These are phyloP conservation scores for Lasioglossum zephyrum DNA, from an alignment of 2,888 invertebrate species.

Conservation along the genomic window DNA sequence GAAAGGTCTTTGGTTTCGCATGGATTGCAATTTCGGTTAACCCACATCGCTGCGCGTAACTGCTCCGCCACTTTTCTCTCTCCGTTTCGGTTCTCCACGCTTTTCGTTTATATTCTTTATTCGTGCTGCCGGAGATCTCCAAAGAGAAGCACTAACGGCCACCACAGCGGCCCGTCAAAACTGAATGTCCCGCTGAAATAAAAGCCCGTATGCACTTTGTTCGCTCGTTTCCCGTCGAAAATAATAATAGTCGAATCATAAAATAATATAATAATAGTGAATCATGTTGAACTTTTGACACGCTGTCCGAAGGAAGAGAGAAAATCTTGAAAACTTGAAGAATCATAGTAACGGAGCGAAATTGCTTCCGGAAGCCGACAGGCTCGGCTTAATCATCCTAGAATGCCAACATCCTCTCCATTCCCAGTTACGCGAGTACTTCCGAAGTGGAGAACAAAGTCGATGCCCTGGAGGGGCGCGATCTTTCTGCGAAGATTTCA, in stretches of 20 bases:
- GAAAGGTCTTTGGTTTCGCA: conserved; percentile 42
- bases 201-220: conserved; percentile 33
- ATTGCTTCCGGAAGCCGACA: not conserved
- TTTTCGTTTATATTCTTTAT: conserved; percentile 24
- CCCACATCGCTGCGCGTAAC: conserved; percentile 36
- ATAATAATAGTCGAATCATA: not conserved
- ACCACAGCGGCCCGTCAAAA: conserved; percentile 1
- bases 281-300: not conserved
- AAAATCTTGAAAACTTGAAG: not conserved
- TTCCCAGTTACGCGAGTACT: not conserved
- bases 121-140: not conserved
- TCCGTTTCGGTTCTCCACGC: not conserved
- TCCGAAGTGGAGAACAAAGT: conserved; percentile 10
- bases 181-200: conserved; percentile 21
- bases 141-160: conserved; percentile 12
- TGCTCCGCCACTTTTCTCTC: conserved; percentile 16
- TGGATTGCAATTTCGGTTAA: conserved; percentile 47
- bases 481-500: conserved; percentile 66
- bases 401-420: not conserved
- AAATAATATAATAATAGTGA: no score
- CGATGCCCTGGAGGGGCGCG: conserved; percentile 32
- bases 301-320: not conserved
- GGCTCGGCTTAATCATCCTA: not conserved
- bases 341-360: not conserved
- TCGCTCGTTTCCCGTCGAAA: not conserved